Percentiles rank a stretch among this genome's conserved stretches.
phyloP scores from a whole-genome alignment of 92 coral and sea anemone species.

The Siderastrea radians region DNA sequence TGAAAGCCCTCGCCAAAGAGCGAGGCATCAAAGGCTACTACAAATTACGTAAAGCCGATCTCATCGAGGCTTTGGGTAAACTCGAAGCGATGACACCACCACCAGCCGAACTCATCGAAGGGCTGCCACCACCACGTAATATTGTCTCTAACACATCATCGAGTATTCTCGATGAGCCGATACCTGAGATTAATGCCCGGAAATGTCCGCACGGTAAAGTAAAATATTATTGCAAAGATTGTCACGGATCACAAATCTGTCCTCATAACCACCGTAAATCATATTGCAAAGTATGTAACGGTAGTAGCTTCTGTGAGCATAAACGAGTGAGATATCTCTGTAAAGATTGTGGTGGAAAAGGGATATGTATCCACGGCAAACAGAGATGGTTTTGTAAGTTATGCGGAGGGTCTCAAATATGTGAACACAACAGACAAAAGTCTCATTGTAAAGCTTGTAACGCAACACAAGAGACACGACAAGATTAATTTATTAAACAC shows the following conservation, averaged over 20 bases:
- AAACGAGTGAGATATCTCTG: constrained; percentile 52
- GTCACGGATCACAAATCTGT: no score
- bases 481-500: no score
- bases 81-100: no score
- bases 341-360: constrained; percentile 54
- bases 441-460: constrained; percentile 54
- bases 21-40: constrained; percentile 38
- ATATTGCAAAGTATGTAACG: no score
- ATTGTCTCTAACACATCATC: no score
- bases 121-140: no score
- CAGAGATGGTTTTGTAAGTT: constrained; percentile 47
- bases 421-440: constrained; percentile 68
- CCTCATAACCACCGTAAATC: no score
- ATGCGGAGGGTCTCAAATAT: constrained; percentile 64
- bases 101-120: no score
- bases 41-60: constrained; percentile 47
- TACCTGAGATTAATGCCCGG: no score
- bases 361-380: constrained; percentile 46
- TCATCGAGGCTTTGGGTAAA: background rate
- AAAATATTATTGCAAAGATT: no score
- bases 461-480: background rate
- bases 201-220: no score
- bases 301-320: constrained; percentile 27
- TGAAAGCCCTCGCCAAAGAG: constrained; percentile 71
- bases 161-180: no score